phyloP scores from a whole-genome alignment of 2,888 invertebrate species.

The Ischnura elegans region DNA sequence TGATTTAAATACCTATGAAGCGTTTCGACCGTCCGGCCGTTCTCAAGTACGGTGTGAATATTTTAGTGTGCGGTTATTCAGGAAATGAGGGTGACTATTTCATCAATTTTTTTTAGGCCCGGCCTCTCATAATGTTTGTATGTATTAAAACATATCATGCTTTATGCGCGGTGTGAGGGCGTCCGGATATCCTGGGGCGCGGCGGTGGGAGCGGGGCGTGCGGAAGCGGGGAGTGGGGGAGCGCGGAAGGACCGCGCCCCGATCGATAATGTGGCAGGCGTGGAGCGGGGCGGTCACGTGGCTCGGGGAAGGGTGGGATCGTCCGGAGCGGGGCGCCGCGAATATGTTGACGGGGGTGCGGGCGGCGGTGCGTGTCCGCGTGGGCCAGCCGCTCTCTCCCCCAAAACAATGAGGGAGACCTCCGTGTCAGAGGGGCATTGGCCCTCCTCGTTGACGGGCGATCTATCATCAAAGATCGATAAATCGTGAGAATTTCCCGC shows the following conservation, averaged over 20 bases:
- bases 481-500: background rate
- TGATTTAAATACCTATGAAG: too few species aligned
- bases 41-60: too few species aligned
- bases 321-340: background rate
- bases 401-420: background rate
- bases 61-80: too few species aligned
- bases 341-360: background rate
- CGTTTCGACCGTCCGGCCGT: too few species aligned
- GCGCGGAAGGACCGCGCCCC: slow-evolving; percentile 46
- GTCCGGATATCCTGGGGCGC: slow-evolving; percentile 17
- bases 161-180: background rate
- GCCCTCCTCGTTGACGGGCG: background rate
- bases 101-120: too few species aligned
- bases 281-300: background rate
- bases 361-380: background rate
- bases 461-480: background rate
- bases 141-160: too few species aligned
- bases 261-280: slow-evolving; percentile 40
- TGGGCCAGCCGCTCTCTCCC: background rate
- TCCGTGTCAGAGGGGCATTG: slow-evolving; percentile 10
- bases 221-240: background rate
- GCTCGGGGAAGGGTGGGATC: background rate
- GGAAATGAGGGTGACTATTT: too few species aligned
- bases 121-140: too few species aligned
- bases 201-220: background rate